Evolutionary conservation across 2,113 vertebrate genomes (phyloP), one percentile per base, ranked within the genome.

Genomic region (Cervus canadensis): DNA sequence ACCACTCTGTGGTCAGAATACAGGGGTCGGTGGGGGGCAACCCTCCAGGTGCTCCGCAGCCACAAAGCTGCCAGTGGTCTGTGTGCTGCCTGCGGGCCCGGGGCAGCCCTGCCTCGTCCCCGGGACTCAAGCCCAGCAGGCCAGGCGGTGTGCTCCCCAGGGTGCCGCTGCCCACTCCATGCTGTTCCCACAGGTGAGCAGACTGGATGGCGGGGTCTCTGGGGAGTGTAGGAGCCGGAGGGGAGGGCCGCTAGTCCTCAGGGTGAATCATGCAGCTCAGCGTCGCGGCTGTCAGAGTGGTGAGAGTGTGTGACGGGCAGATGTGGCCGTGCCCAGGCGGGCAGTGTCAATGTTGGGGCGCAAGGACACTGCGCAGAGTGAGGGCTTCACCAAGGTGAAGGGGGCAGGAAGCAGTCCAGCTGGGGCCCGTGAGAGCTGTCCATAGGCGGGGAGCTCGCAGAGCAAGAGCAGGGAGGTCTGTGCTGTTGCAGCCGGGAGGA

Each of bases 251-350:
- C 40, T 16, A 40, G n/a, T 12, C n/a, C 10, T 5, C 67, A 6
- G n/a, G 67, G n/a, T 71, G n/a, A 23, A 12, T 40, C 19, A 7
- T 1, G 1, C 40, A 8, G 40, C 25, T 15, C 1, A 2, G 40
- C 1, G 40, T 40, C 5, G 2, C 6, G 2, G 40, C 40, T 40
- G 25, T 6, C 3, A 0, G 40, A 23, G 86, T 6, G 0, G 3
- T 2, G 28, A 23, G 6, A 43, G 48, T 48, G 1, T 19, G 26
- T 6, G 19, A 25, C 1, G 9, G 10, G 3, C 6, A 1, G 26
- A 15, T 3, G 5, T 4, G 5, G 33, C 48, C 1, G 0, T 56
- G 54, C 25, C 67, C 33, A 11, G 76, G 40, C 67, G 60, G 19
- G 15, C 33, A 28, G 45, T 3, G 23, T 28, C 2, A 13, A 54